A percentile compares a stretch with the other conserved stretches of the same genome.
phyloP scores from a whole-genome alignment of 2,888 invertebrate species.

The Tanypteryx hageni region DNA sequence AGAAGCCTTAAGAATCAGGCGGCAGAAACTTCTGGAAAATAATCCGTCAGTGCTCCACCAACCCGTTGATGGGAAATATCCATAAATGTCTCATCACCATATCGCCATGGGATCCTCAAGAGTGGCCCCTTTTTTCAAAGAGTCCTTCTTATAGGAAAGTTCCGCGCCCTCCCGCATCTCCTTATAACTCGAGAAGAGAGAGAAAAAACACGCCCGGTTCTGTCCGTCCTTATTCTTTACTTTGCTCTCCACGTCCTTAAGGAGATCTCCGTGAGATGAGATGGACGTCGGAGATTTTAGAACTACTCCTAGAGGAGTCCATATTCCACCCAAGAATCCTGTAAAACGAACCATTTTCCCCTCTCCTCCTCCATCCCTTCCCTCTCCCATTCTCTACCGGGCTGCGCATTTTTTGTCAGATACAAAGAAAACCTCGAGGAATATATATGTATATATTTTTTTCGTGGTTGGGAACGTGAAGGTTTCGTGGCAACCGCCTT shows the following conservation, averaged over 20 bases:
- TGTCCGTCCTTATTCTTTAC: neutral
- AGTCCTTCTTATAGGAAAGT: neutral
- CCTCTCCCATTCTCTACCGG: neutral
- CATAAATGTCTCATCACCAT: neutral
- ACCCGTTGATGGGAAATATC: neutral
- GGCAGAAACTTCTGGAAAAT: no score
- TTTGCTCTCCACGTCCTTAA: neutral
- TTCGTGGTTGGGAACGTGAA: neutral
- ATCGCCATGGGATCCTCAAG: neutral
- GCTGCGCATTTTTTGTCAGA: neutral
- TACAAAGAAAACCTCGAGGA: neutral
- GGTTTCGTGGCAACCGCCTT: constrained; percentile 8
- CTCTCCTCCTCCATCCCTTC: neutral
- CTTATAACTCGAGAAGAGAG: neutral
- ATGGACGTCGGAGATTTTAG: constrained; percentile 28
- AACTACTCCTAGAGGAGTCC: neutral
- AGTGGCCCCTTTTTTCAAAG: neutral
- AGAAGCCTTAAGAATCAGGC: no score
- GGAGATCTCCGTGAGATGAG: constrained; percentile 30
- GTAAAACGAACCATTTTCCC: constrained; percentile 18
- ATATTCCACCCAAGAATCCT: neutral
- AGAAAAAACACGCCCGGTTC: neutral
- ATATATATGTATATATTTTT: constrained; percentile 27
- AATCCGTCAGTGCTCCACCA: neutral
- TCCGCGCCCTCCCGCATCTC: neutral